Percentiles rank a stretch among this genome's conserved stretches.
These are phyloP conservation scores for Pollenia angustigena DNA, from an alignment of 2,888 invertebrate species.

Conservation along the genomic window DNA sequence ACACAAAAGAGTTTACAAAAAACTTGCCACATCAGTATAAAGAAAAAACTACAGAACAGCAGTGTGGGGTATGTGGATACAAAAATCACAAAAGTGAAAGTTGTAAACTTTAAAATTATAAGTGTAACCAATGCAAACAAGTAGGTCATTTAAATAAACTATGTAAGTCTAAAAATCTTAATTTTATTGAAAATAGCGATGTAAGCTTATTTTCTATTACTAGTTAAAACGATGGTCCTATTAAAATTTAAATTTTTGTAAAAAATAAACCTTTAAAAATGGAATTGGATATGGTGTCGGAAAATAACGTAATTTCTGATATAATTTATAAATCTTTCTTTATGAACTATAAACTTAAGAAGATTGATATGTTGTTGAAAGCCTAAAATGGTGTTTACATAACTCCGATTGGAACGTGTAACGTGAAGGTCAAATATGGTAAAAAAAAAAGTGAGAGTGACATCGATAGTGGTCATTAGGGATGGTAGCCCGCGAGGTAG, in stretches of 20 bases:
- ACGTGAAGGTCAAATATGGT: neutral
- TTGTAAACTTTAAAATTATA: slow-evolving; percentile 68
- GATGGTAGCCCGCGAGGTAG: slow-evolving; percentile 69
- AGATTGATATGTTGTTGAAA: neutral
- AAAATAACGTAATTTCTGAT: slow-evolving; percentile 52
- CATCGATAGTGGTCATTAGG: slow-evolving; percentile 24
- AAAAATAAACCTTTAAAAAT: slow-evolving; percentile 43
- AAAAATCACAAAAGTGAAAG: slow-evolving; percentile 50
- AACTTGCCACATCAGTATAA: neutral
- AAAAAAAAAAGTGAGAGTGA: neutral
- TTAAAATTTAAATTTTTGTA: slow-evolving; percentile 40
- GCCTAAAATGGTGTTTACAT: neutral
- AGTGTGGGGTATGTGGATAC: slow-evolving; percentile 61
- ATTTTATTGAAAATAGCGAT: slow-evolving; percentile 43
- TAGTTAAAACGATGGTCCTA: slow-evolving; percentile 31
- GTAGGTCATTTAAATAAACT: slow-evolving; percentile 70
- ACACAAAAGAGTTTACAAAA: slow-evolving; percentile 13
- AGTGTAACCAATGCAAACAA: slow-evolving; percentile 68
- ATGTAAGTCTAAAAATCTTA: slow-evolving; percentile 49
- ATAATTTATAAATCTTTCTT: slow-evolving; percentile 34
- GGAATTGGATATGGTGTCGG: slow-evolving; percentile 65
- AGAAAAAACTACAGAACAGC: too few species aligned
- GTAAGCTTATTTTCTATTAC: slow-evolving; percentile 41
- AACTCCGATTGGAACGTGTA: neutral
- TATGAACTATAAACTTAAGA: neutral